Evolutionary conservation across 2,888 invertebrate species (phyloP), one percentile per base, ranked within the genome.

Genomic region (Psylliodes chrysocephalus): DNA sequence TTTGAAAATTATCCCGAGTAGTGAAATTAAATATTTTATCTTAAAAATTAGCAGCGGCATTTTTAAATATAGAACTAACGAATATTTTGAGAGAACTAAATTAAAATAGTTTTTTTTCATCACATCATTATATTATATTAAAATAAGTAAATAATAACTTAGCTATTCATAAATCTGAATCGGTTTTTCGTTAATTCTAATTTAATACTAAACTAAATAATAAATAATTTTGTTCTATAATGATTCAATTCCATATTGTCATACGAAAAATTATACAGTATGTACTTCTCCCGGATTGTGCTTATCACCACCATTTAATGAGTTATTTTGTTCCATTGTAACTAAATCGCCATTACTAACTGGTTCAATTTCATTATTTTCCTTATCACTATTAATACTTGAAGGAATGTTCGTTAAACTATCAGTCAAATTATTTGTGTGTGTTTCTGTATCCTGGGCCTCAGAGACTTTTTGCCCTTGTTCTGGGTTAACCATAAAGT

Each of bases 401-500:
- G 68, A 65, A 38, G 75, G 71, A 71, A 72, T 71, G 70, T 73
- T 68, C 4, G 49, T 44, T 46, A 55, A 28, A 22, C 51, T 60
- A 53, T 64, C 66, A 56, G 66, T 61, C 47, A 49, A 53, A 60
- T 42, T 61, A 33, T 64, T 63, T 63, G 68, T 66, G 4, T 40
- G 40, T 28, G 60, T 6, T 33, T 71, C 69, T 42, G 64, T 56
- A 15, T 51, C 65, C 14, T 61, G 60, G 14, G 68, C 66, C 60
- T 78, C 79, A 0, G 70, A 46, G 1, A 71, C 72, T 69, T 78
- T 80, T 52, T 77, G 75, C 7, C 70, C 69, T 2, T 78, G 73
- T 56, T 82, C 82, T 0, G 82, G 81, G 67, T 85, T 87, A 15
- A 87, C 84, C 14, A 89, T 85, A 49, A 91, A 83, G 19, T 90